A percentile compares a stretch with the other conserved stretches of the same genome.
Evolutionary conservation across 2,888 invertebrate species (phyloP).

Genomic region (Isotomurus palustris): DNA sequence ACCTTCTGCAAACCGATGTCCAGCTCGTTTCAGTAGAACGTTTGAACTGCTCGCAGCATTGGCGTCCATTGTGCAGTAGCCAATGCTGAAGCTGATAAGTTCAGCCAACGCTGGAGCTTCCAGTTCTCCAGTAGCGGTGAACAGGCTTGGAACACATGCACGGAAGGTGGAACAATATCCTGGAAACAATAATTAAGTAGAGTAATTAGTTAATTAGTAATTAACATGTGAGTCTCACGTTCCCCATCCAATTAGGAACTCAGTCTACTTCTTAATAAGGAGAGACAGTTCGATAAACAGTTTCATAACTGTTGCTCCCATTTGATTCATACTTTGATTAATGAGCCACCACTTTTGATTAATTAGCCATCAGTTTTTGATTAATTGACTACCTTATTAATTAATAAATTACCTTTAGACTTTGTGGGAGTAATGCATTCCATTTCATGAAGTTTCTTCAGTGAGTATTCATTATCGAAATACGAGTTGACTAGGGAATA

Average conservation of each 20-base stretch:
- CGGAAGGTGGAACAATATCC: constrained; percentile 32
- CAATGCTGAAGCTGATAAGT: constrained; percentile 30
- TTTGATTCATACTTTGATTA: no score
- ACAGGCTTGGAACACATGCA: constrained; percentile 29
- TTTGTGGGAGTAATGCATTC: constrained; percentile 35
- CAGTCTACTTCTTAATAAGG: no score
- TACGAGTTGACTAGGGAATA: constrained; percentile 26
- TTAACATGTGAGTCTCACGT: no score
- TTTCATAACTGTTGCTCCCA: no score
- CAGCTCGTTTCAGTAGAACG: background rate
- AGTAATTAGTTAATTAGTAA: no score
- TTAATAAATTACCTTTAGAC: constrained; percentile 13
- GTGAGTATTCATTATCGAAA: constrained; percentile 29
- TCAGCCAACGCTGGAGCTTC: constrained; percentile 33
- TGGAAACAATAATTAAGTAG: background rate
- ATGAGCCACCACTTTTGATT: no score
- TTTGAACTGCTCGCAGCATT: background rate
- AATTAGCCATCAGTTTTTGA: no score
- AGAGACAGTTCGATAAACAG: no score
- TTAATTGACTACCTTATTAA: no score
- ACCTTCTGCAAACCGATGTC: constrained; percentile 1
- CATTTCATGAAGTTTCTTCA: constrained; percentile 28
- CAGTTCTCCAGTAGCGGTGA: constrained; percentile 27
- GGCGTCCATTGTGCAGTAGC: constrained; percentile 23
- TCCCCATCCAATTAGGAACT: no score